A percentile compares a stretch with the other conserved stretches of the same genome.
These are phyloP conservation scores for Chaetophractus vellerosus DNA, from an alignment of 2,797 vertebrate species.

Conservation along the genomic window DNA sequence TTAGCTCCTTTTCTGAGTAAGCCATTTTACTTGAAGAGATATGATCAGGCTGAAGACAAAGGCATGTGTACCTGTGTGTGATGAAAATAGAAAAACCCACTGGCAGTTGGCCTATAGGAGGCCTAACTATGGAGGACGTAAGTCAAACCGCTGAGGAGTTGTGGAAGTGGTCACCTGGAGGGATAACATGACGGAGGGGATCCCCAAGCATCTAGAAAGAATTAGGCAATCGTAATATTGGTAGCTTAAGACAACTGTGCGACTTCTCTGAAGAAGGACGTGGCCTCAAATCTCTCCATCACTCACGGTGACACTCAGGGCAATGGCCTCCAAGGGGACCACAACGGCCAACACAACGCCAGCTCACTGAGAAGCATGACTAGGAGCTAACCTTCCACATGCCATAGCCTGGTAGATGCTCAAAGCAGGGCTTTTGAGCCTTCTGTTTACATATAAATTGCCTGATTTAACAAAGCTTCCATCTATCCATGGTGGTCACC, in stretches of 20 bases:
- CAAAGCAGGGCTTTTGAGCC: neutral
- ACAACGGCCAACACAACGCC: neutral
- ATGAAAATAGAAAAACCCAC: neutral
- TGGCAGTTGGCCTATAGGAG: neutral
- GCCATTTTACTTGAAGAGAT: neutral
- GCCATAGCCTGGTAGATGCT: neutral
- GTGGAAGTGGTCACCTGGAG: neutral
- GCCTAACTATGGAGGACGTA: neutral
- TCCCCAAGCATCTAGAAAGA: neutral
- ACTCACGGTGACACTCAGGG: neutral
- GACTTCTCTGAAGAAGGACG: neutral
- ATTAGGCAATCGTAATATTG: neutral
- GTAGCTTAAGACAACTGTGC: neutral
- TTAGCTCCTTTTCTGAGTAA: neutral
- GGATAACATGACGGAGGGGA: neutral
- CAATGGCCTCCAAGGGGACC: neutral
- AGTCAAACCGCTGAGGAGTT: neutral
- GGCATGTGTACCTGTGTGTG: neutral
- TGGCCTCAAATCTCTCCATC: neutral
- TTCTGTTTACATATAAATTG: conserved; percentile 1
- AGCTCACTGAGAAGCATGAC: neutral
- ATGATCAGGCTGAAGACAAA: neutral
- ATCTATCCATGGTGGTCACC: conserved; percentile 12
- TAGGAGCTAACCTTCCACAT: neutral
- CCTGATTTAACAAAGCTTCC: conserved; percentile 3